Evolutionary conservation across 2,113 vertebrate genomes (phyloP), one percentile per base, ranked within the genome.

Genomic region (Hyla sarda): DNA sequence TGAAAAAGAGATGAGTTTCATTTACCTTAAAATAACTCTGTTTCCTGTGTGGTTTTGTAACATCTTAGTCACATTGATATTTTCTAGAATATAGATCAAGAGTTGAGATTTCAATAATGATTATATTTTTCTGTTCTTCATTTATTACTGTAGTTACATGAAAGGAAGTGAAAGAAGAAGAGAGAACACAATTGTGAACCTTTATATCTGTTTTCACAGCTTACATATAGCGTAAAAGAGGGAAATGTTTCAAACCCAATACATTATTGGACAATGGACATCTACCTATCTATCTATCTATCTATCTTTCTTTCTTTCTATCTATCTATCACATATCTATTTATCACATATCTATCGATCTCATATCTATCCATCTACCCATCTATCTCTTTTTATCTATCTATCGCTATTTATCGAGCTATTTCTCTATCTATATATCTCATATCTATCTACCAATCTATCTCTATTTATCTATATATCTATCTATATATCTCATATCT

Each of bases 151-250:
- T 34, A 69, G 34, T 69, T 71, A 41, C 34, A 71, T 41, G 19
- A 37, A 71, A 71, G 67, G 32, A 71, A 41, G 34, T 41, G 67
- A 71, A 71, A 71, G 67, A 71, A 71, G 67, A 71, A 71, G 32
- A 37, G 32, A 71, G 32, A 71, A 37, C 19, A 34, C 13, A 16
- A 25, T 16, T 65, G 11, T 12, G 58, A 62, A 25, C 2, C 9
- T 65, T 9, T 65, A 65, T 65, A 30, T 11, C 60, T 65, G 2
- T 65, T 69, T 34, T 69, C 32, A 69, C 13, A 69, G 30, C 30
- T 69, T 34, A 16, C 8, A 34, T 4, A 69, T 12, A 5, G 54
- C 21, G 6, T 23, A 6, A 56, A 56, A 56, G 23, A 56, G 50
- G 21, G 19, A 56, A 54, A 56, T 23, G 54, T 54, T 19, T 54